Evolutionary conservation across 1,140 invertebrate genomes (phyloP), one percentile per base, ranked within the genome.

Genomic region (Drosophila tristis): DNA sequence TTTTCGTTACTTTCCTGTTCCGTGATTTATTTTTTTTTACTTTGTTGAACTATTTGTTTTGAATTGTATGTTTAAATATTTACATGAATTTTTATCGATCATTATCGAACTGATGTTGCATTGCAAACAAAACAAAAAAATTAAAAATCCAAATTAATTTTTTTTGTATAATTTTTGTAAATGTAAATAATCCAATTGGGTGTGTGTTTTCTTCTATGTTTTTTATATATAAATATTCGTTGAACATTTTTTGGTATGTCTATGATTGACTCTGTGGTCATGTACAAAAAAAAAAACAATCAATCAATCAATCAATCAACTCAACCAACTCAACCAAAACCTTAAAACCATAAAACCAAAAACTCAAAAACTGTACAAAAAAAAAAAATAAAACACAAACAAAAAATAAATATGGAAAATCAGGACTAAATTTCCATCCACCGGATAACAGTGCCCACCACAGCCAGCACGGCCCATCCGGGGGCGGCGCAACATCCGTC

Each of bases 161-260:
- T 78, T 81, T 78, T 65, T 39, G 35, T 39, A 64, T 59, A 90
- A 87, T 86, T 86, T 80, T 86, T 91, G 90, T 91, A 91, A 90
- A 91, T 92, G 91, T 92, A 92, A 92, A 92, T 92, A 92, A 92
- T 92, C 89, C 90, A 91, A 90, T 92, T 92, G 91, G 91, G 91
- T 92, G 91, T 92, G 91, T 92, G 91, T 92, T 92, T 90, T 91
- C 91, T 91, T 91, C 89, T 90, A 91, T 91, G 82, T 91, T 91
- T 91, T 91, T 90, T 91, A 90, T 90, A 90, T 90, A 90, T 81
- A 86, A 87, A 90, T 90, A 86, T 86, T 91, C 90, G 90, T 91
- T 91, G 90, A 91, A 91, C 86, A 91, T 91, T 91, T 91, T 91
- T 91, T 91, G 90, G 87, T 91, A 91, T 91, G 87, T 90, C 90